Conservation (phyloP, 2,888 invertebrate species). For the Empis livida region DNA sequence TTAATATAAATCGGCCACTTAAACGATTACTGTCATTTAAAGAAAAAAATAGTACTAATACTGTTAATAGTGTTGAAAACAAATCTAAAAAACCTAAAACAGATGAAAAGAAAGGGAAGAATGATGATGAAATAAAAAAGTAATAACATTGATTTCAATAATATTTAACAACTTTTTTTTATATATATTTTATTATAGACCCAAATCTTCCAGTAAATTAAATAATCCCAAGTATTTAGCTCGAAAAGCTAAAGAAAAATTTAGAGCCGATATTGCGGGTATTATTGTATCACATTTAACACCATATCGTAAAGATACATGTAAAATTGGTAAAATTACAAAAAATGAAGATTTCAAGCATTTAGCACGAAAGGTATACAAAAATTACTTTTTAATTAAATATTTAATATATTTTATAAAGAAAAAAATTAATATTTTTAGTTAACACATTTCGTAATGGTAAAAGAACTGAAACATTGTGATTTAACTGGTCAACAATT, state of each 20-base stretch:
- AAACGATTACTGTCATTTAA: conserved; percentile 19
- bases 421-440: conserved; percentile 34
- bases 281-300: conserved; percentile 75
- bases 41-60: conserved; percentile 19
- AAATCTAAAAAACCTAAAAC: conserved; percentile 21
- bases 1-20: conserved; percentile 20
- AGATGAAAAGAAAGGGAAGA: conserved; percentile 15
- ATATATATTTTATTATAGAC: too few species aligned
- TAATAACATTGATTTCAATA: conserved; percentile 5
- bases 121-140: conserved; percentile 17
- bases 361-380: conserved; percentile 72
- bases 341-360: conserved; percentile 89
- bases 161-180: too few species aligned
- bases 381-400: not conserved
- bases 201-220: not conserved
- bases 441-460: conserved; percentile 90
- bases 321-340: conserved; percentile 70
- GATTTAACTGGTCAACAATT: conserved; percentile 41
- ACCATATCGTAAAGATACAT: conserved; percentile 79
- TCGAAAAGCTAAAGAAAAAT: conserved; percentile 74
- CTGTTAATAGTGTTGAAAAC: conserved; percentile 8
- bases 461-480: conserved; percentile 88
- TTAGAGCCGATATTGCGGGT: conserved; percentile 64
- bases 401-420: not conserved
- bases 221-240: conserved; percentile 14